These are phyloP conservation scores for Drosophila triauraria DNA, from an alignment of 1,140 invertebrate genomes.

Conservation along the genomic window DNA sequence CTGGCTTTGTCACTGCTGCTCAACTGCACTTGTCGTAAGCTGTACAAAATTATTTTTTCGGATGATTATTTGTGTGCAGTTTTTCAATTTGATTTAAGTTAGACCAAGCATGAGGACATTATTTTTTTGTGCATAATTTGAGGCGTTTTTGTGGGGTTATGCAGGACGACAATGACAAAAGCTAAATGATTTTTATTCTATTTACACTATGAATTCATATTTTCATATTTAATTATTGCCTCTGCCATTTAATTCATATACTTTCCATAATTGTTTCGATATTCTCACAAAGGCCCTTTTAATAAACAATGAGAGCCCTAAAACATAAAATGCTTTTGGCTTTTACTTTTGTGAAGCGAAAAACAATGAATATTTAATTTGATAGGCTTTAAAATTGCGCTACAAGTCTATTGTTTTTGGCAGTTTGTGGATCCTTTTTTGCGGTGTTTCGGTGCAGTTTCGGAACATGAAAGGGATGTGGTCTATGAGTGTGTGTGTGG, in stretches of 20 bases:
- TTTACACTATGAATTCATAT: neutral
- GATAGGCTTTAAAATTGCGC: neutral
- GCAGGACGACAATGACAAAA: conserved; percentile 40
- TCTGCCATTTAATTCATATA: neutral
- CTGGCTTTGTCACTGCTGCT: conserved; percentile 74
- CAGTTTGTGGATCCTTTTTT: conserved; percentile 15
- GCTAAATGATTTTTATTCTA: conserved; percentile 23
- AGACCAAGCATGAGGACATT: conserved; percentile 5
- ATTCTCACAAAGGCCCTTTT: neutral
- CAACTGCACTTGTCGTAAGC: conserved; percentile 61
- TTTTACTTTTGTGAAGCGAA: neutral
- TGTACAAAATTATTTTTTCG: conserved; percentile 26
- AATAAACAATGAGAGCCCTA: conserved; percentile 1
- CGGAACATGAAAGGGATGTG: conserved; percentile 2
- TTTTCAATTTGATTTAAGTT: conserved; percentile 29
- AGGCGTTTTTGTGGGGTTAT: conserved; percentile 5
- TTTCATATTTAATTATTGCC: neutral
- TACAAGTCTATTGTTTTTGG: conserved; percentile 5
- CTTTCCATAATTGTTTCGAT: neutral
- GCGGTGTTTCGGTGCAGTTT: conserved; percentile 2
- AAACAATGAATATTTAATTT: conserved; percentile 11
- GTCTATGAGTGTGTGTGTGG: conserved; percentile 19
- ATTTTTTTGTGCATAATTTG: conserved; percentile 12
- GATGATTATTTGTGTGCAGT: conserved; percentile 23
- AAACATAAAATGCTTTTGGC: neutral